Evolutionary conservation across 1,140 invertebrate species (phyloP).

Genomic region (Drosophila lacteicornis): DNA sequence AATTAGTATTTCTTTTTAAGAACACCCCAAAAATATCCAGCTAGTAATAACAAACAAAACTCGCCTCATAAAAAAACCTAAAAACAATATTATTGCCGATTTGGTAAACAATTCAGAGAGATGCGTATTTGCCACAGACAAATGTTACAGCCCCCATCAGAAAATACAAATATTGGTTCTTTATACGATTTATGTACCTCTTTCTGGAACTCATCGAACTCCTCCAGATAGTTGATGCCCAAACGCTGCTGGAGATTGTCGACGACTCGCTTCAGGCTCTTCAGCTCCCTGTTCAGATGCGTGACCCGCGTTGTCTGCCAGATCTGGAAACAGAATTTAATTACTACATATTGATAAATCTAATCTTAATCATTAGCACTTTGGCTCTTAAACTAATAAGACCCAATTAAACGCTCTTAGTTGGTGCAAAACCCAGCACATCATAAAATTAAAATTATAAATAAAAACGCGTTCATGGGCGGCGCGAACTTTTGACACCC

Average conservation of each 20-base stretch:
- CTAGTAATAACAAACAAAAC: constrained; percentile 6
- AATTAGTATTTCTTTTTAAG: neutral
- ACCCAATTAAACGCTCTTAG: constrained; percentile 59
- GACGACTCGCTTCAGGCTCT: constrained; percentile 54
- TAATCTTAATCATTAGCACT: constrained; percentile 19
- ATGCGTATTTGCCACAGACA: constrained; percentile 13
- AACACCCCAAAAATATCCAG: neutral
- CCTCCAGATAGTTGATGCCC: constrained; percentile 78
- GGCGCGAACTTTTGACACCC: constrained; percentile 32
- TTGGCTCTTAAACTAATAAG: constrained; percentile 60
- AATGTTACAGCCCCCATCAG: constrained; percentile 15
- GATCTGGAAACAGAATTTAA: constrained; percentile 55
- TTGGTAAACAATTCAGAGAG: constrained; percentile 25
- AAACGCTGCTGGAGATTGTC: constrained; percentile 69
- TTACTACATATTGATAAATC: neutral
- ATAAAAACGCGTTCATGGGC: neutral
- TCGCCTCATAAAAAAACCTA: neutral
- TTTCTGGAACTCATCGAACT: constrained; percentile 75
- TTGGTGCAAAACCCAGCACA: constrained; percentile 49
- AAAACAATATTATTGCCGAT: constrained; percentile 15
- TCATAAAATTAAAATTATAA: constrained; percentile 25
- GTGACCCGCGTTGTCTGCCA: constrained; percentile 70
- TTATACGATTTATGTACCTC: constrained; percentile 29
- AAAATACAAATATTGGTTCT: constrained; percentile 20
- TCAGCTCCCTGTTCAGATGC: constrained; percentile 67